Base-by-base conservation (phyloP, 2,113 vertebrate species). In the Nipponia nippon region DNA sequence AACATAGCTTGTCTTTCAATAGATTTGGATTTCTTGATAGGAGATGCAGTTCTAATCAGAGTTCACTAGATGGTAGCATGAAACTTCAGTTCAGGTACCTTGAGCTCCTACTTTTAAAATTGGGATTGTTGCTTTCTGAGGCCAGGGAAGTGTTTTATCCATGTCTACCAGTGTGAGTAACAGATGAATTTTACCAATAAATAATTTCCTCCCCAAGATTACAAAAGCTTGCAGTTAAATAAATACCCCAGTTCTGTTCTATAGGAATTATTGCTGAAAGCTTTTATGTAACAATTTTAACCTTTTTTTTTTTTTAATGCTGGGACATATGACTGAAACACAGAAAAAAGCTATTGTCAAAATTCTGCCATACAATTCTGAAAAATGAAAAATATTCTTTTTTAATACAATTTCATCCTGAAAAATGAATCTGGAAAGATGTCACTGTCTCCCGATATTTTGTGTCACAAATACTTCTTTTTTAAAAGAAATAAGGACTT, bases 61-160 rank as follows among this genome's bases (percentile, higher is more conserved):
- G 10, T 16, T 96, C 93, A 94, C 82, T 91, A 98, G 92, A 82
- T 89, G 90, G 79, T 30, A 95, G 93, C 93, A 62, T 32, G 65
- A 85, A 77, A 53, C 59, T 56, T 90, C 17, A 93, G n/a, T 65
- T 90, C 83, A 65, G 47, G 26, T 23, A 59, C 44, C 46, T 56
- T 13, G 12, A 3, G 11, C 36, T 66, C 25, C 9, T 44, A 46
- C 30, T 71, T 73, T 47, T 16, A 83, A 71, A 94, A 89, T 11
- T 2, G 21, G 16, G 3, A 27, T 26, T 71, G 20, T 13, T 38
- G 46, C 19, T 79, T 88, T 59, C 75, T 82, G 53, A 59, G 14
- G 17, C 19, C 20, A 19, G 18, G 7, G 38, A 71, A 71, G 17
- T 22, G 9, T 29, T 63, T 38, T 55, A n/a, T 15, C 18, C 23